Evolutionary conservation across 2,113 vertebrate genomes (phyloP).

Genomic region (Sisor rabdophorus): DNA sequence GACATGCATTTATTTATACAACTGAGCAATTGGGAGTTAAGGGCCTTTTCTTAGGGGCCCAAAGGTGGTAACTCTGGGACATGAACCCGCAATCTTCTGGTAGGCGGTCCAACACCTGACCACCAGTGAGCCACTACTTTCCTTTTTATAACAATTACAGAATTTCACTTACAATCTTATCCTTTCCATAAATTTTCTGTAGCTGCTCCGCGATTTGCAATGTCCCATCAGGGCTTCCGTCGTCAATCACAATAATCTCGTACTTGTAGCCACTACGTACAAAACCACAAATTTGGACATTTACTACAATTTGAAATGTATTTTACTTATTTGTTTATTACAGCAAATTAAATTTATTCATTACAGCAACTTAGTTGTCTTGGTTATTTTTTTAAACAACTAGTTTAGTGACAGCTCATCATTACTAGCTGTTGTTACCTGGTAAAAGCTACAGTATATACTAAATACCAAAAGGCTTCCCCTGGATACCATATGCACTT

Average conservation of each 20-base stretch:
- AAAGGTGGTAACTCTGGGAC: no score
- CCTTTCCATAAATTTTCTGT: slow-evolving; percentile 86
- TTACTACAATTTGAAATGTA: no score
- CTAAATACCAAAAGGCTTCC: not conserved
- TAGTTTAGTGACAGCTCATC: slow-evolving; percentile 62
- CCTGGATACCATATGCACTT: not conserved
- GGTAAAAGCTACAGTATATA: no score
- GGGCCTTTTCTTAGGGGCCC: no score
- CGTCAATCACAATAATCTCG: slow-evolving; percentile 94
- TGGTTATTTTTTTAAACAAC: not conserved
- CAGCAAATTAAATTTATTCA: no score
- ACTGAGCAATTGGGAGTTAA: no score
- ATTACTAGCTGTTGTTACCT: not conserved
- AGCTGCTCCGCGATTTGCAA: slow-evolving; percentile 81
- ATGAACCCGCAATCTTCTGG: no score
- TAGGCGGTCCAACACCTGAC: no score
- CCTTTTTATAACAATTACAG: not conserved
- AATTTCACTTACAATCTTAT: slow-evolving; percentile 83
- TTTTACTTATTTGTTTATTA: no score
- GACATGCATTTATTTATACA: no score
- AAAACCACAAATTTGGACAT: not conserved
- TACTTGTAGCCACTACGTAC: slow-evolving; percentile 78
- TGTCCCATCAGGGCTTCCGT: slow-evolving; percentile 96
- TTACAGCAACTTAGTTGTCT: not conserved
- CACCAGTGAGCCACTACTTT: no score